Percentiles rank a stretch among this genome's conserved stretches.
Evolutionary conservation across 2,888 invertebrate genomes (phyloP).

Genomic region (Baronia brevicornis): DNA sequence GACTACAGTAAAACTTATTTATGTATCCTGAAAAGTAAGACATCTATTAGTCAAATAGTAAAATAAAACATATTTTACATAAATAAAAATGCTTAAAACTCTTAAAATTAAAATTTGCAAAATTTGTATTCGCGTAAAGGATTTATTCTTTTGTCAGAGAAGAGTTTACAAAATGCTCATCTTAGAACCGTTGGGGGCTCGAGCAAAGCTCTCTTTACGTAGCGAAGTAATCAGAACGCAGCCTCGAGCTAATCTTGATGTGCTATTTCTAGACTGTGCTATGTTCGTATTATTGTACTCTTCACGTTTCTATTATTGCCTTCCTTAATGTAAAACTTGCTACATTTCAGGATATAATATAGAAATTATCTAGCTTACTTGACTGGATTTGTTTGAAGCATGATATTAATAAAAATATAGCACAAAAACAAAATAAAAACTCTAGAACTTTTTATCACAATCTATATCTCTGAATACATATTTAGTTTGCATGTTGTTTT

Average conservation of each 20-base stretch:
- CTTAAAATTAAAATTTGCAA: conserved; percentile 9
- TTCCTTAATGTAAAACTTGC: conserved; percentile 11
- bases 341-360: no score
- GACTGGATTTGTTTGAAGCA: no score
- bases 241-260: conserved; percentile 67
- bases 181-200: conserved; percentile 44
- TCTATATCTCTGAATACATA: no score
- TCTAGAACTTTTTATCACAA: no score
- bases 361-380: no score
- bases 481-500: no score
- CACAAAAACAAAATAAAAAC: no score
- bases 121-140: conserved; percentile 12
- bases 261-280: conserved; percentile 47
- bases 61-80: no score
- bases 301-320: conserved; percentile 40
- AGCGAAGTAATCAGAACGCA: conserved; percentile 61
- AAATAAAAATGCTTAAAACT: conserved; percentile 12
- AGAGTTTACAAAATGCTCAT: conserved; percentile 40
- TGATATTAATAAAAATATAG: no score
- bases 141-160: conserved; percentile 22
- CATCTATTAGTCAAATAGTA: no score
- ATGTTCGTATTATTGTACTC: conserved; percentile 51
- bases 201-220: conserved; percentile 46
- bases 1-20: conserved; percentile 47
- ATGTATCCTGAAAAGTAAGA: conserved; percentile 28